Evolutionary conservation across 2,113 vertebrate species (phyloP), one percentile per base, ranked within the genome.

Genomic region (Murina feae): DNA sequence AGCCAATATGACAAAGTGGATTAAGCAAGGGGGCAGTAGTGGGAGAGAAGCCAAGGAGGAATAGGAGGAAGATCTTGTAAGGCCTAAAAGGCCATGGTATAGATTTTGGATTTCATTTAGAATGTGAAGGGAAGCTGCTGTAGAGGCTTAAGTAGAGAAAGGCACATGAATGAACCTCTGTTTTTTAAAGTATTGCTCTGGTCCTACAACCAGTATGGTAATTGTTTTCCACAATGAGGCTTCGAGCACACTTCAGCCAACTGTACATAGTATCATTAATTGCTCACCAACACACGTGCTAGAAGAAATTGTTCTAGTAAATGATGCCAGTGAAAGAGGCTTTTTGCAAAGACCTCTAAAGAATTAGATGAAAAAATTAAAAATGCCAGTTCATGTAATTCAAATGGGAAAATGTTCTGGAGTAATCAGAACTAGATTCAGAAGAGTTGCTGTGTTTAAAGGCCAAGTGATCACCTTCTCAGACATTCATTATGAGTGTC

Each of bases 161-260:
- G 3, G 44, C 10, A 32, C 8, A 1, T 10, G n/a, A 30, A 39
- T 53, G 25, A 55, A n/a, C 55, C 39, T 51, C n/a, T 89, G 3
- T 58, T 51, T 81, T 81, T 78, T 11, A 65, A 71, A 79, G 28
- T 3, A 32, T 42, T 66, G 14, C 66, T 35, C 66, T 68, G 66
- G 66, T 37, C n/a, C 18, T 37, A 69, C 35, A 37, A 18, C 30
- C 30, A 68, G 18, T 69, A 21, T 35, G n/a, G 99, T 99, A 94
- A 99, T 99, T 71, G 99, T 99, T 93, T 99, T 99, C 95, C 99
- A 99, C 98, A 99, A 99, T 51, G 99, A 99, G 97, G 99, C 99
- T 1, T 99, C 99, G 99, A 99, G 99, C 97, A 99, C 99, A 0
- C 98, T 99, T 91, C 98, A 99, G 79, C 98, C 99, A 51, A 99